Evolutionary conservation across 1,140 invertebrate genomes (phyloP).

Genomic region (Heliconius himera): DNA sequence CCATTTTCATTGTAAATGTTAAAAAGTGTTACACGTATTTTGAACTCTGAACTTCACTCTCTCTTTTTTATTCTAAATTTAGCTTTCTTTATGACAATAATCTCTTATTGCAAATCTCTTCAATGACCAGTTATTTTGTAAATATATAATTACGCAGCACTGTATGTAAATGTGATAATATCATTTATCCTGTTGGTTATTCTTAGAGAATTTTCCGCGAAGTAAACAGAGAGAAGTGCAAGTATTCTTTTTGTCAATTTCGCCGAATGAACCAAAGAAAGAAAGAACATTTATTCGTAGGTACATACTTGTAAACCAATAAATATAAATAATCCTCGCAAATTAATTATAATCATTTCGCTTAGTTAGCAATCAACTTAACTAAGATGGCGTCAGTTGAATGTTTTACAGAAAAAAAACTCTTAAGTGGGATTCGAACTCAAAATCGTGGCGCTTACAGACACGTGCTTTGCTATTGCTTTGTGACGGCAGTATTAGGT

Average conservation of each 20-base stretch:
- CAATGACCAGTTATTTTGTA: not conserved
- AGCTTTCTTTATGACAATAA: slow-evolving; percentile 1
- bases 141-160: not conserved
- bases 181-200: not conserved
- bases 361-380: no score
- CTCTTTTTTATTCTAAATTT: not conserved
- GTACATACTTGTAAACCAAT: no score
- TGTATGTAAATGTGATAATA: not conserved
- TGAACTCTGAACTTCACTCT: slow-evolving; percentile 6
- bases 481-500: not conserved
- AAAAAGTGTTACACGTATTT: not conserved
- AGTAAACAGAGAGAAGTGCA: no score
- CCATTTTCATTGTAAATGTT: no score
- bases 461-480: not conserved
- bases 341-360: no score
- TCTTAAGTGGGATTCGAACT: not conserved
- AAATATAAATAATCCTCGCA: no score
- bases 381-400: no score
- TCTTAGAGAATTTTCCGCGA: not conserved
- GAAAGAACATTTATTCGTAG: no score
- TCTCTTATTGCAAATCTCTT: not conserved
- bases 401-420: no score
- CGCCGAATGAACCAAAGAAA: no score
- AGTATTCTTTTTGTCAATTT: no score
- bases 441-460: not conserved